These are phyloP conservation scores for Mnemiopsis leidyi DNA, from an alignment of 37 sponge, comb jelly and placozoan genomes.

Conservation along the genomic window DNA sequence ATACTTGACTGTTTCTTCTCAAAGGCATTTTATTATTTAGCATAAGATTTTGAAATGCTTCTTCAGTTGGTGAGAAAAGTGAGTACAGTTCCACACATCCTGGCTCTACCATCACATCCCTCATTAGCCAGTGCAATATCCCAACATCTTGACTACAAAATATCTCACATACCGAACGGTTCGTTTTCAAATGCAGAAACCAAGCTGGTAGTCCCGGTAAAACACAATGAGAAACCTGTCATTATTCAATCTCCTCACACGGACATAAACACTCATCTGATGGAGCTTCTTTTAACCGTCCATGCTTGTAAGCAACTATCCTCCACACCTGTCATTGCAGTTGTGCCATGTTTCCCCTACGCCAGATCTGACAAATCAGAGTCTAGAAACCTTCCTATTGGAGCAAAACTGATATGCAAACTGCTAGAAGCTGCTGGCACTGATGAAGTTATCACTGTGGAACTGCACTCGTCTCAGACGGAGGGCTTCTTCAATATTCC, in stretches of 20 bases:
- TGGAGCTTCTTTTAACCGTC: constrained; percentile 13
- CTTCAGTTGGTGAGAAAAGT: not conserved
- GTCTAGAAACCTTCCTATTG: constrained; percentile 21
- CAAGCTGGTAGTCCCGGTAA: not conserved
- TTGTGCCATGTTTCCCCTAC: constrained; percentile 39
- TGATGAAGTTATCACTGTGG: constrained; percentile 34
- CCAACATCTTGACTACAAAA: not conserved
- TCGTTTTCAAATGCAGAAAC: constrained; percentile 4
- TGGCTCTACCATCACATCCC: not conserved
- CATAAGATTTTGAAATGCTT: not conserved
- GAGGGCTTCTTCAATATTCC: constrained; percentile 54
- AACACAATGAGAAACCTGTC: not conserved
- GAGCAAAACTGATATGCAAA: not conserved
- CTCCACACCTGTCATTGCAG: not conserved
- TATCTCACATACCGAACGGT: not conserved
- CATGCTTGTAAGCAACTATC: not conserved
- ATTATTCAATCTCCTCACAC: constrained; percentile 23
- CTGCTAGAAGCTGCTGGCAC: constrained; percentile 32
- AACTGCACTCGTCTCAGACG: constrained; percentile 28
- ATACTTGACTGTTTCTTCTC: no score
- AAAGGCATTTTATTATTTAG: no score
- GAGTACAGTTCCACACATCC: not conserved
- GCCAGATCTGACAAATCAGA: constrained; percentile 43
- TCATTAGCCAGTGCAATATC: not conserved
- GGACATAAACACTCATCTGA: constrained; percentile 8